Percentiles rank a stretch among this genome's conserved stretches.
These are phyloP conservation scores for Axis porcinus DNA, from an alignment of 2,113 vertebrate genomes.

Conservation along the genomic window DNA sequence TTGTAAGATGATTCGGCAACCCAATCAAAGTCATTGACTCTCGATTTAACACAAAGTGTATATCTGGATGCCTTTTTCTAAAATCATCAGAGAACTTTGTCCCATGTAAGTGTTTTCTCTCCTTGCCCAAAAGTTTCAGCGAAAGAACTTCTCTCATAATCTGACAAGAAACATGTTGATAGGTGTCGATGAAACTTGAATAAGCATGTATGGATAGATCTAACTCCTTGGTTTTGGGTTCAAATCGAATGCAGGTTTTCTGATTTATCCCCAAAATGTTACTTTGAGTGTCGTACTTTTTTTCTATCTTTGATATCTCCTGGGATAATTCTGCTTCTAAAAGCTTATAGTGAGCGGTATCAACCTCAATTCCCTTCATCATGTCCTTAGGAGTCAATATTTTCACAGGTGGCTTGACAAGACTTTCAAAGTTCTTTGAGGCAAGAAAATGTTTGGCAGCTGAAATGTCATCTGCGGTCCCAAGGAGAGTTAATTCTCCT, in stretches of 20 bases:
- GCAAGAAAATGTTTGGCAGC: constrained; percentile 61
- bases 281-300: constrained; percentile 48
- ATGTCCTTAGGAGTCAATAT: background rate
- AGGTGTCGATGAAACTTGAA: constrained; percentile 69
- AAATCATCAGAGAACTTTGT: constrained; percentile 28
- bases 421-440: background rate
- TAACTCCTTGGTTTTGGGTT: background rate
- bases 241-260: constrained; percentile 69
- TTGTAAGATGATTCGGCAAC: constrained; percentile 47
- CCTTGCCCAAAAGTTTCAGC: constrained; percentile 15
- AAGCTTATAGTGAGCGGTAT: constrained; percentile 60
- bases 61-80: background rate
- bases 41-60: background rate
- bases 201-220: constrained; percentile 75
- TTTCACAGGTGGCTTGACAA: constrained; percentile 27
- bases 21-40: constrained; percentile 45
- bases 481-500: constrained; percentile 66
- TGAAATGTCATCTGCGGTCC: constrained; percentile 59
- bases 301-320: constrained; percentile 71
- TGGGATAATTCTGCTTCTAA: constrained; percentile 43
- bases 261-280: background rate
- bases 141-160: constrained; percentile 51
- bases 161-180: constrained; percentile 58
- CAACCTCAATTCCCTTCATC: constrained; percentile 56
- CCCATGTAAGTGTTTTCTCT: background rate